Percentiles rank a stretch among this genome's conserved stretches.
Evolutionary conservation across 2,888 invertebrate genomes (phyloP).

Genomic region (Thymelicus lineola): DNA sequence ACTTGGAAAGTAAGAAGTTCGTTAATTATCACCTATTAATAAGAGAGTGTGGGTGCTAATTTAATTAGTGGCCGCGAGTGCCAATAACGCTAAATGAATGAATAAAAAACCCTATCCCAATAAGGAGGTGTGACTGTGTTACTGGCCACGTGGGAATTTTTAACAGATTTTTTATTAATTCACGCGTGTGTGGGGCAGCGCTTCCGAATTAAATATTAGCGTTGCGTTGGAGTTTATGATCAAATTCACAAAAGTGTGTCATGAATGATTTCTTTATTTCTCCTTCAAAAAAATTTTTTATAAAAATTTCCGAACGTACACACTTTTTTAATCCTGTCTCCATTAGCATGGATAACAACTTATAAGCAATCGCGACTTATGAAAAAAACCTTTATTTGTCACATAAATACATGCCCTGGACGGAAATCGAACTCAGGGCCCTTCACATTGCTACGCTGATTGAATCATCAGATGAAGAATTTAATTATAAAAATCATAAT

Average conservation of each 20-base stretch:
- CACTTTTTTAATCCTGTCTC: no score
- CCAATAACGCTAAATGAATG: constrained; percentile 21
- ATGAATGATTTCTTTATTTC: background rate
- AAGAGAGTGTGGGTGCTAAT: constrained; percentile 33
- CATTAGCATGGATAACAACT: no score
- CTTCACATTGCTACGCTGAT: no score
- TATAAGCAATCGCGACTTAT: no score
- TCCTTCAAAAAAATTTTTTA: no score
- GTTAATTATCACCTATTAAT: constrained; percentile 39
- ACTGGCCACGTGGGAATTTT: constrained; percentile 7
- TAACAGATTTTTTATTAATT: constrained; percentile 12
- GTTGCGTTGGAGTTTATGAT: background rate
- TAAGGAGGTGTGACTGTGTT: constrained; percentile 21
- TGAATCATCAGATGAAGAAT: no score
- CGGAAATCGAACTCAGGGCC: no score
- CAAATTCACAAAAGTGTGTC: background rate
- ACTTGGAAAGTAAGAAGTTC: constrained; percentile 26
- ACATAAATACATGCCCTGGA: no score
- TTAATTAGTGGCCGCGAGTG: constrained; percentile 27
- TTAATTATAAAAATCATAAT: no score
- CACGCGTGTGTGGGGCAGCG: background rate
- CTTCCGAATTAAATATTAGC: background rate
- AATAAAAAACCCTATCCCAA: constrained; percentile 9
- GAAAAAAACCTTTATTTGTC: no score
- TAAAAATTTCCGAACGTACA: no score